Percentiles rank a stretch among this genome's conserved stretches.
Evolutionary conservation across 2,113 vertebrate genomes (phyloP).

Genomic region (Eonycteris spelaea): DNA sequence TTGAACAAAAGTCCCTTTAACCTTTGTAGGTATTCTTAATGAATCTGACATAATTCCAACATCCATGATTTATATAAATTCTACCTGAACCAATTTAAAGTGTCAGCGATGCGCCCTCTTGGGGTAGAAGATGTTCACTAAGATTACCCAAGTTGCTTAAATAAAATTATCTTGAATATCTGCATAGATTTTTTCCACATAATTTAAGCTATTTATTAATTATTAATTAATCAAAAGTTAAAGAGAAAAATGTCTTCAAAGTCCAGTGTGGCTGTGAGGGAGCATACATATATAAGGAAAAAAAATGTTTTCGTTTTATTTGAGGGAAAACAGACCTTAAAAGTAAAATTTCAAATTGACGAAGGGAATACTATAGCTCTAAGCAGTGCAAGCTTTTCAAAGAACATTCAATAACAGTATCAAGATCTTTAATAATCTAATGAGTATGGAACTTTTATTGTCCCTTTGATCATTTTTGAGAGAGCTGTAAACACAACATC

Average conservation of each 20-base stretch:
- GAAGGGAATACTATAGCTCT: not conserved
- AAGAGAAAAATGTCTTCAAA: slow-evolving; percentile 47
- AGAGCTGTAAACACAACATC: not conserved
- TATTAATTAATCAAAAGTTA: slow-evolving; percentile 35
- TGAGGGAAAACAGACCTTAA: not conserved
- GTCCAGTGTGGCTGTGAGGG: not conserved
- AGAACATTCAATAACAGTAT: not conserved
- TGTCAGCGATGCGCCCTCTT: slow-evolving; percentile 23
- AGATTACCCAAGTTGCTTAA: slow-evolving; percentile 42
- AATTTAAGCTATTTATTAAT: slow-evolving; percentile 56
- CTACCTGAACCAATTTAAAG: slow-evolving; percentile 67
- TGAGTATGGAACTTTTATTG: not conserved
- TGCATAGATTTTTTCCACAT: slow-evolving; percentile 50
- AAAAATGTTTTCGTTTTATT: not conserved
- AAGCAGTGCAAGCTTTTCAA: not conserved
- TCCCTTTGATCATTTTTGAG: not conserved
- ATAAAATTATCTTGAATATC: slow-evolving; percentile 62
- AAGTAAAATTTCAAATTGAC: not conserved
- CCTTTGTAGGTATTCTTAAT: slow-evolving; percentile 46
- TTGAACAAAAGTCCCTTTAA: slow-evolving; percentile 57
- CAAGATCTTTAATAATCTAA: slow-evolving; percentile 13
- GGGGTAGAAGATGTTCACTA: not conserved
- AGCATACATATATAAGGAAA: slow-evolving; percentile 35
- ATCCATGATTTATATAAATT: slow-evolving; percentile 56
- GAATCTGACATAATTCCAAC: slow-evolving; percentile 56